A percentile compares a stretch with the other conserved stretches of the same genome.
Evolutionary conservation across 2,113 vertebrate genomes (phyloP).

Genomic region (Nestor notabilis): DNA sequence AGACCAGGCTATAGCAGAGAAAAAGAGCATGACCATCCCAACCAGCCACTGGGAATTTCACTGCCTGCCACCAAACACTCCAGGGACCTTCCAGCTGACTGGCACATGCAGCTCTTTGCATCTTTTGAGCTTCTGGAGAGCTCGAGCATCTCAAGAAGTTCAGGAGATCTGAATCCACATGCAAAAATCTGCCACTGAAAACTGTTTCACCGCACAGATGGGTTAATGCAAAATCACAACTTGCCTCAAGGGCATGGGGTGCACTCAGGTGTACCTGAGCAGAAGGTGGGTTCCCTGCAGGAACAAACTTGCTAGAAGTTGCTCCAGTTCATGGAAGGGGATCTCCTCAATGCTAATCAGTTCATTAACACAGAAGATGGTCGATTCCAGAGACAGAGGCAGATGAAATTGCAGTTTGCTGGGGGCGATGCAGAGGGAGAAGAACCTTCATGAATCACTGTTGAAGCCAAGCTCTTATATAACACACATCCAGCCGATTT

Average conservation of each 20-base stretch:
- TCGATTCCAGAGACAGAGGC: not conserved
- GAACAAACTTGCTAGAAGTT: not conserved
- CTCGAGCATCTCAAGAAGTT: not conserved
- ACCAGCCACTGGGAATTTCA: not conserved
- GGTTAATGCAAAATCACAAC: not conserved
- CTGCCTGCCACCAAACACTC: not conserved
- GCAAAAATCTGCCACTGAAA: not conserved
- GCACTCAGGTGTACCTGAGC: not conserved
- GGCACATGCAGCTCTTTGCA: not conserved
- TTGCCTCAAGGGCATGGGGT: rapidly evolving
- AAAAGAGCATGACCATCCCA: not conserved
- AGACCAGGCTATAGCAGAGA: not conserved
- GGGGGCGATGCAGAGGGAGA: not conserved
- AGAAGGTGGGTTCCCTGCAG: not conserved
- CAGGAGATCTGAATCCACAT: rapidly evolving
- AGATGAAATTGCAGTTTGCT: not conserved
- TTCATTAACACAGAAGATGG: not conserved
- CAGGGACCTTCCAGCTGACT: not conserved
- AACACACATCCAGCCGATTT: not conserved
- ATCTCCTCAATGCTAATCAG: not conserved
- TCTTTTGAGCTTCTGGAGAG: not conserved
- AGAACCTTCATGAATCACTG: rapidly evolving
- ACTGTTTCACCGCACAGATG: rapidly evolving
- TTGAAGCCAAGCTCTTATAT: not conserved
- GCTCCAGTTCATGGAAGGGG: not conserved